Base-by-base conservation (phyloP, 2,797 vertebrate genomes). In the Ctenosaura bakeri region DNA sequence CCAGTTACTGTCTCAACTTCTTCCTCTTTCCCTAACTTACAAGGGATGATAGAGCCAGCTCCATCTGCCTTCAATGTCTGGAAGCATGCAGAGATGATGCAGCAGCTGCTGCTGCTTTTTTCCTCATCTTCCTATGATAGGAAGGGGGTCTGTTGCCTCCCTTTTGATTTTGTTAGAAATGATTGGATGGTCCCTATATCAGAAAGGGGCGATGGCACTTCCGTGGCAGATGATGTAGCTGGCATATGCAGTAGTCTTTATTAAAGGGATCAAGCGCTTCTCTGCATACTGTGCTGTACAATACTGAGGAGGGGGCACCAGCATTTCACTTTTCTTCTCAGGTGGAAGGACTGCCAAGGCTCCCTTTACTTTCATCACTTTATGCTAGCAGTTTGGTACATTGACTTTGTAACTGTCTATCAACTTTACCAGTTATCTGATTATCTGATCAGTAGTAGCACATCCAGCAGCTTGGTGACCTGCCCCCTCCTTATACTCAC, bases 321-420 rank as follows among this genome's bases (percentile, higher is more conserved):
- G 7, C 26, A 69, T 69, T 69, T 69, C 8, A 69, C 10, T 69
- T 69, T 69, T 69, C 66, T 69, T 12, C 29, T 14, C 69, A 73
- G 32, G 3, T 35, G 13, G 32, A 73, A 35, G n/a, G 69, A 73
- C 29, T 16, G 56, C 14, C 56, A 59, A 16, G 20, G 18, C 5
- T 18, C 59, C 20, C 18, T 62, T 59, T 18, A 82, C 22, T 90
- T 92, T 91, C 87, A 64, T 29, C 56, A 46, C 38, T 24, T 18
- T 54, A 69, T 83, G 83, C 87, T 59, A 73, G 38, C 52, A 88
- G 91, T 84, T 91, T 62, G 8, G 59, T 83, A 89, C 88, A 71
- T 64, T 1, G n/a, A 0, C 64, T 82, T 3, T 13, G 46, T 26
- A 83, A 66, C 2, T 20, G 6, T 3, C 18, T 14, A 86, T 81